Base-by-base conservation (phyloP, 2,888 invertebrate species). In the Noctua pronuba region DNA sequence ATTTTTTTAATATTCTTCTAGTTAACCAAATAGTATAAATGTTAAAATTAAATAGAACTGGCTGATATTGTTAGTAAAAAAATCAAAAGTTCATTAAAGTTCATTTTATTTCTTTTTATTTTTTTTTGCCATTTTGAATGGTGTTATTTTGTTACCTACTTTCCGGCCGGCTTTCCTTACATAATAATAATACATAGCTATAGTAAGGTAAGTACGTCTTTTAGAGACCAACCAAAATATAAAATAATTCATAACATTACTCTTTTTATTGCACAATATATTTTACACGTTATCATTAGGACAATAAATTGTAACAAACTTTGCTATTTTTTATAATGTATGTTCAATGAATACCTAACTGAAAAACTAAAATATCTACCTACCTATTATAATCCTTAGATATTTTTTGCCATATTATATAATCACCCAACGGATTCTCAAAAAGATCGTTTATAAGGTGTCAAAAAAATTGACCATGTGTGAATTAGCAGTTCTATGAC, bases 381-480 rank as follows among this genome's bases (percentile, higher is more conserved):
- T 21, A 46, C 18, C 18, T 46, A 18, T 7, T 46, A 46, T 46
- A 46, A 55, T 55, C n/a, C 5, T 55, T 3, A 52, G 55, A 11
- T 55, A n/a, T 11, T 55, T 55, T 55, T 55, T 65, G 65, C 41
- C 18, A 41, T 65, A 65, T 41, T 65, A 41, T 28, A 65, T 82
- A 72, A 77, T 60, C 38, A 31, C 62, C 41, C 21, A 80, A 76
- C 28, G 44, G 28, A 31, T 77, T 64, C 41, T 77, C 11, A 70
- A 62, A 76, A 76, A 67, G 18, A 76, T 71, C 76, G 71, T 76
- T 81, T 21, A 13, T 31, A 49, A 44, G 10, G 31, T 62, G 64
- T 31, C 3, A 55, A 69, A 77, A 77, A 77, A 77, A 41, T 31
- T 52, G 72, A 69, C 52, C 64, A 81, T 76, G 49, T 67, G 70